Evolutionary conservation across 1,140 invertebrate species (phyloP).

Genomic region (Antheraea mylitta): DNA sequence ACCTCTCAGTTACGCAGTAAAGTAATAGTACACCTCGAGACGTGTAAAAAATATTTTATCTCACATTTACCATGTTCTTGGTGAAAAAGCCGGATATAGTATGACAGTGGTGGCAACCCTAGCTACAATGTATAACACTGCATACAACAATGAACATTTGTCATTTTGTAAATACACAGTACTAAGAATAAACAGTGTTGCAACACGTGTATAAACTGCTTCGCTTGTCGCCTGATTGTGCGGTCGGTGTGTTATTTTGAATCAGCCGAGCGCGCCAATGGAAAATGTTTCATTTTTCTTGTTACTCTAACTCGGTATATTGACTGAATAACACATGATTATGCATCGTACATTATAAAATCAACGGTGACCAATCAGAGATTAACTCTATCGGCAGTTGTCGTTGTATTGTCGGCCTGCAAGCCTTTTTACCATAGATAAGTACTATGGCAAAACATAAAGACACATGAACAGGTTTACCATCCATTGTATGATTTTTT

Average conservation of each 20-base stretch:
- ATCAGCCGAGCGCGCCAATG: not conserved
- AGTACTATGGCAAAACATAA: too few relatives aligned
- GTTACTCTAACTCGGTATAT: not conserved
- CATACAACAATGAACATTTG: conserved; percentile 20
- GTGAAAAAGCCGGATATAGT: not conserved
- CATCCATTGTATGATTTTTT: too few relatives aligned
- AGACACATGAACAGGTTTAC: too few relatives aligned
- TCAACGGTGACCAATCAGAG: too few relatives aligned
- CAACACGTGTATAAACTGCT: conserved; percentile 3
- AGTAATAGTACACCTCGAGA: too few relatives aligned
- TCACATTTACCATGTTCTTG: not conserved
- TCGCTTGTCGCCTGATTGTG: not conserved
- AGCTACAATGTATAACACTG: conserved; percentile 8
- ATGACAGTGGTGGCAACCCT: not conserved
- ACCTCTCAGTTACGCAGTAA: too few relatives aligned
- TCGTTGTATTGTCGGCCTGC: too few relatives aligned
- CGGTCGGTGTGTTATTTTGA: not conserved
- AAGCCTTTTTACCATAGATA: too few relatives aligned
- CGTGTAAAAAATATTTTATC: not conserved
- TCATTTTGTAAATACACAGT: conserved; percentile 19
- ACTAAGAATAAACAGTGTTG: conserved; percentile 14
- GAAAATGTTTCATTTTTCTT: not conserved
- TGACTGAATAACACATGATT: not conserved
- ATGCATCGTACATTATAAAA: too few relatives aligned
- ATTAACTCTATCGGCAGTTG: too few relatives aligned